Evolutionary conservation across 2,113 vertebrate genomes (phyloP).

Genomic region (Gavialis gangeticus): DNA sequence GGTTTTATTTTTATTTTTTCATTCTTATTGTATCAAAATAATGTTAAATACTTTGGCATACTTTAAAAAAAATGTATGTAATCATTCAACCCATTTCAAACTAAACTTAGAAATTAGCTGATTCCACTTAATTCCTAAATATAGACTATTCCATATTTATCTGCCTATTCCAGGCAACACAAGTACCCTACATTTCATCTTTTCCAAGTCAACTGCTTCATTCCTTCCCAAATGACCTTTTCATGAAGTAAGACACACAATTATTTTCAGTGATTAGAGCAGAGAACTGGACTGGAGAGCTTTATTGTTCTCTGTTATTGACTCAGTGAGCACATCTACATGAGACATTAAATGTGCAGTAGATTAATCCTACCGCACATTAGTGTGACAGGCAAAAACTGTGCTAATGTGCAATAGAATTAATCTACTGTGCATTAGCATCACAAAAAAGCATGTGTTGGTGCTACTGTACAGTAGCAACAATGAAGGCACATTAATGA

Average conservation of each 20-base stretch:
- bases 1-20: neutral
- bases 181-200: neutral
- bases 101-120: neutral
- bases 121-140: neutral
- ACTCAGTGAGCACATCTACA: neutral
- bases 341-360: too few species aligned
- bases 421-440: too few species aligned
- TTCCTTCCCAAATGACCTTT: neutral
- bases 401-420: too few species aligned
- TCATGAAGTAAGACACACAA: neutral
- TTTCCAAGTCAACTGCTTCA: neutral
- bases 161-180: neutral
- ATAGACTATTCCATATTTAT: conserved; percentile 4
- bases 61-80: too few species aligned
- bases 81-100: neutral
- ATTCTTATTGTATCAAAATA: neutral
- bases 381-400: too few species aligned
- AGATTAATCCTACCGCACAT: too few species aligned
- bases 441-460: too few species aligned
- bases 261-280: rapidly evolving
- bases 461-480: too few species aligned
- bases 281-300: neutral
- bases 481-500: too few species aligned
- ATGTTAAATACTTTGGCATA: neutral
- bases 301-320: neutral